These are phyloP conservation scores for Hymenopus coronatus DNA, from an alignment of 2,888 invertebrate species.

Conservation along the genomic window DNA sequence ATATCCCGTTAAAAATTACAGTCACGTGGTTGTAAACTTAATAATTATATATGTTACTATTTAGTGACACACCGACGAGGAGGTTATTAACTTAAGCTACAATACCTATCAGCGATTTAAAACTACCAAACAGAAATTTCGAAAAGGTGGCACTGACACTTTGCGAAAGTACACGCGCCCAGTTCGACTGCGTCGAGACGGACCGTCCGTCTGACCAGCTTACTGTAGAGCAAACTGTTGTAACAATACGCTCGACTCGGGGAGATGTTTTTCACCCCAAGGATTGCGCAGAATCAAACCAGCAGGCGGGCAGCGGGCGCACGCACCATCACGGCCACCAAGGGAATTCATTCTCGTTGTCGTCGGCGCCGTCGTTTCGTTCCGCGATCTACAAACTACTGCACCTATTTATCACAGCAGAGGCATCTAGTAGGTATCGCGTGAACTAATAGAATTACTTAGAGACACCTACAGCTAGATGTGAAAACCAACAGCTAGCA, in stretches of 20 bases:
- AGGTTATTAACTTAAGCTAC: background rate
- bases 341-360: slow-evolving; percentile 1
- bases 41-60: background rate
- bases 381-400: background rate
- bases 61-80: background rate
- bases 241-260: slow-evolving; percentile 23
- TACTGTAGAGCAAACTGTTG: background rate
- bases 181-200: background rate
- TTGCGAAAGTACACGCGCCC: background rate
- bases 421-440: background rate
- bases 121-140: background rate
- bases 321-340: slow-evolving; percentile 22
- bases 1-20: background rate
- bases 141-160: background rate
- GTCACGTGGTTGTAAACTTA: background rate
- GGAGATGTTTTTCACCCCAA: slow-evolving; percentile 27
- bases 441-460: background rate
- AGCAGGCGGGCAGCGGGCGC: slow-evolving; percentile 27
- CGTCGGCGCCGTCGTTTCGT: background rate
- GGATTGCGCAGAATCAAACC: slow-evolving; percentile 27
- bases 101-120: background rate
- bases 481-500: background rate
- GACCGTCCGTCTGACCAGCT: background rate
- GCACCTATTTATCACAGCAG: background rate
- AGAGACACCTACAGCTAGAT: background rate